A percentile compares a stretch with the other conserved stretches of the same genome.
phyloP scores from a whole-genome alignment of 2,797 vertebrate genomes.

The Malacoctenus gilli region DNA sequence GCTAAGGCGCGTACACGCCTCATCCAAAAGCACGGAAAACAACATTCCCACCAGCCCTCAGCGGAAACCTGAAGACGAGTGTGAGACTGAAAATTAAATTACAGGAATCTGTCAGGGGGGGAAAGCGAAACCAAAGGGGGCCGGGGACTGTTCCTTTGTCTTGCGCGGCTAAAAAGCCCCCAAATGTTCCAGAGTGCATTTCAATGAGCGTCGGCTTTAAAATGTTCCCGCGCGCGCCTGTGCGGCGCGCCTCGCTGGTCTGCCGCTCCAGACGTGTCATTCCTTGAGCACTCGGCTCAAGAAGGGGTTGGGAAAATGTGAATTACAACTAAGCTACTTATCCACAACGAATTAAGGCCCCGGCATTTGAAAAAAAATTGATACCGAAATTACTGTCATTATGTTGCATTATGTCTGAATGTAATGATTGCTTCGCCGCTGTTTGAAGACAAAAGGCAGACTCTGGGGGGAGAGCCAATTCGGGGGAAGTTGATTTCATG shows the following conservation, averaged over 20 bases:
- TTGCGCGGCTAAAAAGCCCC: neutral
- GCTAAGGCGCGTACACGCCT: too few species aligned
- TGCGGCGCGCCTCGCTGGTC: slow-evolving; percentile 12
- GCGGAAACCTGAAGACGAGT: too few species aligned
- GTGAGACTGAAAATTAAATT: too few species aligned
- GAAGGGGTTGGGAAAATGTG: slow-evolving; percentile 66
- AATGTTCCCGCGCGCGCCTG: slow-evolving; percentile 13
- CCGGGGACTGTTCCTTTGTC: neutral
- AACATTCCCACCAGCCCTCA: too few species aligned
- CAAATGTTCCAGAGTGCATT: slow-evolving; percentile 11
- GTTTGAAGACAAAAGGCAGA: slow-evolving; percentile 72
- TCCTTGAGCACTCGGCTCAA: slow-evolving; percentile 64
- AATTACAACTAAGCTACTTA: slow-evolving; percentile 76
- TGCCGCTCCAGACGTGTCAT: slow-evolving; percentile 40
- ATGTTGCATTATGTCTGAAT: slow-evolving; percentile 74
- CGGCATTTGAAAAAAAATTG: slow-evolving; percentile 76
- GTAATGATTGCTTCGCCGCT: slow-evolving; percentile 72
- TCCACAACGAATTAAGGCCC: slow-evolving; percentile 75
- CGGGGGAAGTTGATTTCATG: slow-evolving; percentile 69
- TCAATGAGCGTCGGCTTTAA: slow-evolving; percentile 41
- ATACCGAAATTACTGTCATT: slow-evolving; percentile 78
- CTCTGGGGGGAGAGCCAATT: slow-evolving; percentile 52
- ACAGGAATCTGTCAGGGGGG: too few species aligned
- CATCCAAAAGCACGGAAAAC: too few species aligned
- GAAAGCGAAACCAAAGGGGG: too few species aligned